Evolutionary conservation across 2,888 invertebrate genomes (phyloP).

Genomic region (Caenorhabditis uteleia): DNA sequence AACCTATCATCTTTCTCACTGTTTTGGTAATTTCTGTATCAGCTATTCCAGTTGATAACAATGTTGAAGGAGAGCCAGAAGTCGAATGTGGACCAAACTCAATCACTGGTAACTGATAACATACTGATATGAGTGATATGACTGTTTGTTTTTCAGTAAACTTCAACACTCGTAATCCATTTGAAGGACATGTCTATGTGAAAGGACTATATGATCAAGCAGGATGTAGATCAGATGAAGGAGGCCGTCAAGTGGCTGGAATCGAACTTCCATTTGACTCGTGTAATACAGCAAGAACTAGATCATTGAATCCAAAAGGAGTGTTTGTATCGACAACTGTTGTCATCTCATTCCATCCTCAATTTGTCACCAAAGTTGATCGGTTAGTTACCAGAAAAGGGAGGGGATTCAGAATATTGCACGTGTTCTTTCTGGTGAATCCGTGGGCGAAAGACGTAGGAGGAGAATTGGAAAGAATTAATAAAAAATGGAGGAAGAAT

Average conservation of each 20-base stretch:
- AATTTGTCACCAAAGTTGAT: slow-evolving; percentile 67
- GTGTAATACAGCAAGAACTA: slow-evolving; percentile 68
- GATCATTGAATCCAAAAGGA: slow-evolving; percentile 68
- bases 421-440: too few relatives aligned
- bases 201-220: slow-evolving; percentile 67
- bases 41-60: slow-evolving; percentile 68
- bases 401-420: too few relatives aligned
- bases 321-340: slow-evolving; percentile 69
- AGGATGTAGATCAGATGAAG: slow-evolving; percentile 65
- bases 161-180: slow-evolving; percentile 68
- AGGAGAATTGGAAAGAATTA: too few relatives aligned
- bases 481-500: too few relatives aligned
- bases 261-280: slow-evolving; percentile 69
- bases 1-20: slow-evolving; percentile 17
- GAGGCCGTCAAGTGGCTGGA: slow-evolving; percentile 65
- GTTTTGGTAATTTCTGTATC: slow-evolving; percentile 16
- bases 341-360: slow-evolving; percentile 70
- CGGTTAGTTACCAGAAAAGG: slow-evolving; percentile 38
- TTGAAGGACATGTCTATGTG: slow-evolving; percentile 60
- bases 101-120: slow-evolving; percentile 61
- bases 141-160: slow-evolving; percentile 57
- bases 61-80: slow-evolving; percentile 69
- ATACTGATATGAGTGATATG: too few relatives aligned
- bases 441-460: too few relatives aligned
- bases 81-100: slow-evolving; percentile 69